Evolutionary conservation across 1,140 invertebrate genomes (phyloP).

Genomic region (Liolophura sinensis): DNA sequence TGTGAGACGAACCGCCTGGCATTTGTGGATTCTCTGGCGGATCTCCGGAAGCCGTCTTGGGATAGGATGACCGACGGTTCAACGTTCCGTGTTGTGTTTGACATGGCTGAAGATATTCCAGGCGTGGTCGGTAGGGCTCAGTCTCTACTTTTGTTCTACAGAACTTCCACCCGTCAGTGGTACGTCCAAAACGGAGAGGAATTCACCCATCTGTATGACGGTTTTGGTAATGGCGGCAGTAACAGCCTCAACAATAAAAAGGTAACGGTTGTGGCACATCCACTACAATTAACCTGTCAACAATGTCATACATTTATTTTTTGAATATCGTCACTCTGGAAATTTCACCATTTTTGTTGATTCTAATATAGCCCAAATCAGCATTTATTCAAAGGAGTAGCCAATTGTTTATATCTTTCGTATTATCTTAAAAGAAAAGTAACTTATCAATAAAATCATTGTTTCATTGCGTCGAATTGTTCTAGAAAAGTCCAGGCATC

Average conservation of each 20-base stretch:
- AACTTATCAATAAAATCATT: no score
- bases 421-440: no score
- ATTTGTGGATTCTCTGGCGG: background rate
- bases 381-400: no score
- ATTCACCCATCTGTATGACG: background rate
- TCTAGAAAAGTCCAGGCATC: no score
- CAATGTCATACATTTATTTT: background rate
- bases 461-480: no score
- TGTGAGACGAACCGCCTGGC: constrained; percentile 1
- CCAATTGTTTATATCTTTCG: no score
- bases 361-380: no score
- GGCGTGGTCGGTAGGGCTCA: background rate
- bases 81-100: background rate
- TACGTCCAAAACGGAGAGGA: background rate
- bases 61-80: constrained; percentile 1
- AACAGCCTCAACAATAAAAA: background rate
- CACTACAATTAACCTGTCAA: background rate
- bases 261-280: background rate
- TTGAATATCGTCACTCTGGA: background rate
- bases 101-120: background rate
- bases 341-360: no score
- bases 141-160: background rate
- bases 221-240: background rate
- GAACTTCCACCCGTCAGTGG: constrained; percentile 1
- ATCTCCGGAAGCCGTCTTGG: background rate